Conservation (phyloP, 2,888 invertebrate species). For the Cosmia trapezina region DNA sequence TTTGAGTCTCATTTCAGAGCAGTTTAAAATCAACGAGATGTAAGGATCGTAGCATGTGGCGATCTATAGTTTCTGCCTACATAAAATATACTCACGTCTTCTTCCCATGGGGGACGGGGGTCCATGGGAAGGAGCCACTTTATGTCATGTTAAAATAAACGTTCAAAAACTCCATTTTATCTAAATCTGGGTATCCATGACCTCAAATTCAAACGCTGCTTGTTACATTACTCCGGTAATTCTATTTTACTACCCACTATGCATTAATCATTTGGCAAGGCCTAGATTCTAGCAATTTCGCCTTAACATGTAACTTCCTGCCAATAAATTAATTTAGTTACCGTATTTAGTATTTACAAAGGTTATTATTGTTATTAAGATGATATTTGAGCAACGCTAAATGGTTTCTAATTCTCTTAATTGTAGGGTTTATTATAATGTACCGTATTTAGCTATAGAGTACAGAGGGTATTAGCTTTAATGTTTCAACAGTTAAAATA, state of each 20-base stretch:
- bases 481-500: constrained; percentile 6
- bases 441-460: neutral
- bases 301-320: constrained; percentile 10
- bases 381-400: constrained; percentile 8
- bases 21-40: neutral
- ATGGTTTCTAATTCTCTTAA: neutral
- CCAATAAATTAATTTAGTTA: constrained; percentile 6
- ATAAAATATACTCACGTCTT: no score
- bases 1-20: neutral
- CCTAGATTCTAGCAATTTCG: constrained; percentile 16
- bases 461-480: neutral
- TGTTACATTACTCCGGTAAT: constrained; percentile 1
- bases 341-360: constrained; percentile 8
- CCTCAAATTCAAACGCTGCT: neutral
- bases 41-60: no score
- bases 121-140: neutral
- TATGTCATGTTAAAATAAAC: neutral
- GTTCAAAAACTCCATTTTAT: neutral
- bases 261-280: neutral
- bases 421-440: constrained; percentile 15
- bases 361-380: neutral
- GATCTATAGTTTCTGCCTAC: no score
- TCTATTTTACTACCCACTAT: constrained; percentile 21
- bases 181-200: neutral
- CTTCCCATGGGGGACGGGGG: no score